Evolutionary conservation across 2,888 invertebrate species (phyloP), one percentile per base, ranked within the genome.

Genomic region (Cyclophora albipunctata): DNA sequence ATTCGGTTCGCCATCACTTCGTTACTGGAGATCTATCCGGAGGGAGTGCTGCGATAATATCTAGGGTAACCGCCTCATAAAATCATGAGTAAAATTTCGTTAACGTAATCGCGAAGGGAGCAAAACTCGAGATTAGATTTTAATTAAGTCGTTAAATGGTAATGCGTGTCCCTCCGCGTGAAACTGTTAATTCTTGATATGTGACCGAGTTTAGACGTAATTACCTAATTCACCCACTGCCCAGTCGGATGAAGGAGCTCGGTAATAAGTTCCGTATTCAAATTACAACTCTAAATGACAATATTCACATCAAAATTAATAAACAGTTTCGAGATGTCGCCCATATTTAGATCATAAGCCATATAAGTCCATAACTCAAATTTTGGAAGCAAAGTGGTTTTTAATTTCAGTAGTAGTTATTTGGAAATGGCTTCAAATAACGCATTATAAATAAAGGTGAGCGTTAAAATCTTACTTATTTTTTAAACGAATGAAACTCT

Each of bases 101-200:
- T 56, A 56, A 50, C 52, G 55, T 48, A 55, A 58, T 64, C 62
- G 59, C 49, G 51, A 53, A 59, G 61, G 60, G 60, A 55, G 61
- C 61, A 64, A 65, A 67, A 63, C 60, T 60, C 64, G 59, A 66
- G 62, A 69, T 71, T 65, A 68, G 54, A 68, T 65, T 69, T 70
- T 69, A 71, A 74, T 70, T 67, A 69, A 68, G 65, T 61, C 64
- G 62, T 66, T 63, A 68, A 67, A 66, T 58, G 58, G 59, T 60
- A 63, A 66, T 56, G 65, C 62, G 60, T 62, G 58, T 58, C 63
- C 55, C 57, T 53, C 51, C 52, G 59, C 64, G 59, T 58, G 57
- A 55, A 59, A 63, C 62, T 54, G 58, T 58, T 52, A 58, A 61
- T 63, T 60, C 59, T 58, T 58, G 57, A 61, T 60, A 60, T 55